Evolutionary conservation across 2,888 invertebrate genomes (phyloP).

Genomic region (Trypoxylon attenuatum): DNA sequence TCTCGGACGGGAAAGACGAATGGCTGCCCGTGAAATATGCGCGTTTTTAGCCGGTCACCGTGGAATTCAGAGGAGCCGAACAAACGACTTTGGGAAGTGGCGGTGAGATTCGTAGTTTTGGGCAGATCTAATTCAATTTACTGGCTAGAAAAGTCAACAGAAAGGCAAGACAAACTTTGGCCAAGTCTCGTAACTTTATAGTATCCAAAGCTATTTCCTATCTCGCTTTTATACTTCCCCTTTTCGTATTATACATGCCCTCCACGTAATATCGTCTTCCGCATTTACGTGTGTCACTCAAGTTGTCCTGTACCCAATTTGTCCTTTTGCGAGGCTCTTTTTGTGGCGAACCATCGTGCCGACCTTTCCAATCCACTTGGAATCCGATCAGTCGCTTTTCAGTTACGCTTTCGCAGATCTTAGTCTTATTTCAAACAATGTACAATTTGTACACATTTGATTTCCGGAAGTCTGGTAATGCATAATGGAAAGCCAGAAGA

Average conservation of each 20-base stretch:
- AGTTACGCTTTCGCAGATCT: too few species aligned
- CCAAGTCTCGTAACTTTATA: too few species aligned
- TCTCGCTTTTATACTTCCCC: background rate
- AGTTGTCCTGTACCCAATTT: background rate
- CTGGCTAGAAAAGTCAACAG: slow-evolving; percentile 10
- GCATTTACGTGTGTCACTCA: background rate
- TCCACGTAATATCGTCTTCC: background rate
- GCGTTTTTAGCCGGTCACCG: background rate
- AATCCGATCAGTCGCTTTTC: too few species aligned
- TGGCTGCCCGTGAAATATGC: background rate
- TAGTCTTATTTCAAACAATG: too few species aligned
- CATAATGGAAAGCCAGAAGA: too few species aligned
- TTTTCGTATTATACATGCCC: background rate
- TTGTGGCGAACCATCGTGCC: background rate
- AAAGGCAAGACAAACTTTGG: background rate
- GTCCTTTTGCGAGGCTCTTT: slow-evolving; percentile 1
- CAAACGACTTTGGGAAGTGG: slow-evolving; percentile 10
- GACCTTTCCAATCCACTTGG: too few species aligned
- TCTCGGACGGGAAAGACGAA: background rate
- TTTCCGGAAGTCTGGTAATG: too few species aligned
- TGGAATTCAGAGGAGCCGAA: background rate
- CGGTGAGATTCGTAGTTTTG: slow-evolving; percentile 1
- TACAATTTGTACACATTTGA: too few species aligned
- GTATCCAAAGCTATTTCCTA: background rate
- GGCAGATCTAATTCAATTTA: slow-evolving; percentile 32